These are phyloP conservation scores for Megatriorchis doriae DNA, from an alignment of 2,113 vertebrate genomes.

Conservation along the genomic window DNA sequence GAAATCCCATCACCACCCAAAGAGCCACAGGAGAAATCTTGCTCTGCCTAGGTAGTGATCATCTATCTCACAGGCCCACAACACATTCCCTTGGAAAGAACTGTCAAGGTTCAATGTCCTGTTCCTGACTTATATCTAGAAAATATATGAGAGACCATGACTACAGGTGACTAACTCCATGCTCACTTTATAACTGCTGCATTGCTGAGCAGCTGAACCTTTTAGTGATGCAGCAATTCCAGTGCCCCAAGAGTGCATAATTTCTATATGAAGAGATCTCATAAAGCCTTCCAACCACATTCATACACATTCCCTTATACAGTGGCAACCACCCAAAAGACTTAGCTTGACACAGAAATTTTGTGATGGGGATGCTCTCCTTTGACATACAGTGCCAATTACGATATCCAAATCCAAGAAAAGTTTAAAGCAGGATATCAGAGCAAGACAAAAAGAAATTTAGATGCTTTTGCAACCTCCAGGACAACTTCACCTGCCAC, in stretches of 20 bases:
- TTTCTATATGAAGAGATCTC: background rate
- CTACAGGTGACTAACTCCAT: background rate
- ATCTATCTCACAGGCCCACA: background rate
- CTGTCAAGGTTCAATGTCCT: background rate
- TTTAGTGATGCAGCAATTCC: background rate
- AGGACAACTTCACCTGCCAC: background rate
- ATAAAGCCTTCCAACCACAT: background rate
- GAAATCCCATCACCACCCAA: background rate
- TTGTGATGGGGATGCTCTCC: background rate
- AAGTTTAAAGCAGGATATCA: background rate
- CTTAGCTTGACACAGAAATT: background rate
- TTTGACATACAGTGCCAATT: background rate
- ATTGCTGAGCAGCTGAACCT: background rate
- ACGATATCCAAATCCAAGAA: background rate
- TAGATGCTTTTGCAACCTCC: background rate
- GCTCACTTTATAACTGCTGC: background rate
- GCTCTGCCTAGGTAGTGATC: background rate
- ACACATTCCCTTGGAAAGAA: background rate
- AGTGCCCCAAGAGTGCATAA: background rate
- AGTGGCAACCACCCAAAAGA: background rate
- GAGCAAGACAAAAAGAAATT: background rate
- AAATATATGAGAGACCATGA: background rate
- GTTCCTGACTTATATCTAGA: background rate
- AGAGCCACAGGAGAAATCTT: background rate
- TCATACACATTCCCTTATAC: background rate